Evolutionary conservation across 2,888 invertebrate species (phyloP).

Genomic region (Ferrisia virgata): DNA sequence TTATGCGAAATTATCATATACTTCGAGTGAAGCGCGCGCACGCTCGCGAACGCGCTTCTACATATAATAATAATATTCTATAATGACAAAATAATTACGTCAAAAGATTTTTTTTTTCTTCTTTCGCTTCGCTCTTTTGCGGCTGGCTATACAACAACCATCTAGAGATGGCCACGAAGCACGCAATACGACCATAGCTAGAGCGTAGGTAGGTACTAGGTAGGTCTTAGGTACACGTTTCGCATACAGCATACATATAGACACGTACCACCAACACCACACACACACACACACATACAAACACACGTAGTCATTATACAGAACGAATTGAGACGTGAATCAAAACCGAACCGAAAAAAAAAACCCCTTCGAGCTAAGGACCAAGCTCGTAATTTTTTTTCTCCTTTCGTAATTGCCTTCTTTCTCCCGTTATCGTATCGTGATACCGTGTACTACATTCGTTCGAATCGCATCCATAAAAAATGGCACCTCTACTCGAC

Average conservation of each 20-base stretch:
- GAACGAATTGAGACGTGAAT: background rate
- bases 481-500: background rate
- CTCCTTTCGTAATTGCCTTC: background rate
- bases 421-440: background rate
- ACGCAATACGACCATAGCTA: background rate
- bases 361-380: background rate
- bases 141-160: background rate
- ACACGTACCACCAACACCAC: too few relatives aligned
- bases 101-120: background rate
- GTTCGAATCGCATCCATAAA: background rate
- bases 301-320: background rate
- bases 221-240: too few relatives aligned
- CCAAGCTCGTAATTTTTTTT: background rate
- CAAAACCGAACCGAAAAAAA: background rate
- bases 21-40: background rate
- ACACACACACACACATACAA: too few relatives aligned
- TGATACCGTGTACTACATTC: too few relatives aligned
- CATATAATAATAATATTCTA: background rate
- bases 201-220: background rate
- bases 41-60: too few relatives aligned
- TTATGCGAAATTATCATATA: constrained; percentile 11
- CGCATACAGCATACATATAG: too few relatives aligned
- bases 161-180: background rate
- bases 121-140: background rate
- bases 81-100: constrained; percentile 15